phyloP scores from a whole-genome alignment of 2,113 vertebrate genomes.

The Upupa epops region DNA sequence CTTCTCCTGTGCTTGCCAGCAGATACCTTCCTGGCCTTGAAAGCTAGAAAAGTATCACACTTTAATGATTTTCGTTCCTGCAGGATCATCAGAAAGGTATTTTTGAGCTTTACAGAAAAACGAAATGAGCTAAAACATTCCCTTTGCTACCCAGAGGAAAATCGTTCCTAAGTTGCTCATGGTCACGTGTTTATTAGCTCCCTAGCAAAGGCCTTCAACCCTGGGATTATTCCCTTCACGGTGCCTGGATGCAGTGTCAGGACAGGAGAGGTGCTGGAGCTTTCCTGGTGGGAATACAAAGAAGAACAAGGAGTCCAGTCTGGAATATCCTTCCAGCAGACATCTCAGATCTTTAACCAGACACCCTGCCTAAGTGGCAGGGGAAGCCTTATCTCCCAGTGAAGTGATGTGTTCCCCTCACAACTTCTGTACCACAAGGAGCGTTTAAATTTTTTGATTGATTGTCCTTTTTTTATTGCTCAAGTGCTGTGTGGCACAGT shows the following conservation, averaged over 20 bases:
- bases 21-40: not conserved
- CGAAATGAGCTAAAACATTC: not conserved
- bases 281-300: not conserved
- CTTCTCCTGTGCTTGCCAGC: not conserved
- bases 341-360: not conserved
- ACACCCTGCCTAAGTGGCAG: not conserved
- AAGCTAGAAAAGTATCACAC: not conserved
- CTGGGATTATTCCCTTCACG: not conserved
- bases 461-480: constrained; percentile 47
- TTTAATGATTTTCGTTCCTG: not conserved
- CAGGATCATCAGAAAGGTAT: not conserved
- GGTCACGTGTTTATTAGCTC: not conserved
- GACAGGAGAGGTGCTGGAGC: not conserved
- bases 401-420: not conserved
- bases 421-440: not conserved
- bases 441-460: constrained; percentile 47
- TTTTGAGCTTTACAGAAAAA: not conserved
- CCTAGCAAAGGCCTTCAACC: not conserved
- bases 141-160: not conserved
- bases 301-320: not conserved
- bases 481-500: constrained; percentile 38
- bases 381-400: not conserved
- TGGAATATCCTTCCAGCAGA: not conserved
- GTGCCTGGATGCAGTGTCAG: not conserved
- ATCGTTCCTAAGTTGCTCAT: not conserved